Percentiles rank a stretch among this genome's conserved stretches.
phyloP scores from a whole-genome alignment of 2,888 invertebrate species.

The Ptychoptera albimana region DNA sequence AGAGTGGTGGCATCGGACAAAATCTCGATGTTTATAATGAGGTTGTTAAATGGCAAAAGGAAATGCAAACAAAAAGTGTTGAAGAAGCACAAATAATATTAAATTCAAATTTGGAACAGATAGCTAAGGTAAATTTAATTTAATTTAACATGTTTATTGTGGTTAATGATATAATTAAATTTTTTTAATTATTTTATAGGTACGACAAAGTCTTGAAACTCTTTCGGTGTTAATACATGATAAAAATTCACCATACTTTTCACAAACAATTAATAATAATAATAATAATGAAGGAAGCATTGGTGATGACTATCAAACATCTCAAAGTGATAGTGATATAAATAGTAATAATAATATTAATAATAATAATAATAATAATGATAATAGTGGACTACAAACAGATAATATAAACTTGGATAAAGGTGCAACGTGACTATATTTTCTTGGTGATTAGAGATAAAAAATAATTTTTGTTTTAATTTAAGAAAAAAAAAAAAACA shows the following conservation, averaged over 20 bases:
- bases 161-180: conserved; percentile 10
- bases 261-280: too few species aligned
- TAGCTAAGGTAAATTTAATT: conserved; percentile 47
- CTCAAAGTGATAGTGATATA: too few species aligned
- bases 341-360: too few species aligned
- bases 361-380: too few species aligned
- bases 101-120: conserved; percentile 61
- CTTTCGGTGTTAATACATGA: conserved; percentile 50
- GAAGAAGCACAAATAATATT: conserved; percentile 57
- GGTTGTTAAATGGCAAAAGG: conserved; percentile 50
- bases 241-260: conserved; percentile 14
- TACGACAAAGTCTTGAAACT: conserved; percentile 64
- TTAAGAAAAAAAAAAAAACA: too few species aligned
- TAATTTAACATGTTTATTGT: not conserved
- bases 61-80: conserved; percentile 54
- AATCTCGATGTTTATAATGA: conserved; percentile 47
- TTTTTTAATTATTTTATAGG: conserved; percentile 33
- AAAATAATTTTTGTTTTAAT: too few species aligned
- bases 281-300: not conserved
- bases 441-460: too few species aligned
- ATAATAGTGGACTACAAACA: too few species aligned
- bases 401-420: too few species aligned
- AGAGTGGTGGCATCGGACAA: conserved; percentile 26
- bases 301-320: not conserved
- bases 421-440: too few species aligned